A percentile compares a stretch with the other conserved stretches of the same genome.
Conservation (phyloP, 1,140 invertebrate species). For the Leptinotarsa lineolata region DNA sequence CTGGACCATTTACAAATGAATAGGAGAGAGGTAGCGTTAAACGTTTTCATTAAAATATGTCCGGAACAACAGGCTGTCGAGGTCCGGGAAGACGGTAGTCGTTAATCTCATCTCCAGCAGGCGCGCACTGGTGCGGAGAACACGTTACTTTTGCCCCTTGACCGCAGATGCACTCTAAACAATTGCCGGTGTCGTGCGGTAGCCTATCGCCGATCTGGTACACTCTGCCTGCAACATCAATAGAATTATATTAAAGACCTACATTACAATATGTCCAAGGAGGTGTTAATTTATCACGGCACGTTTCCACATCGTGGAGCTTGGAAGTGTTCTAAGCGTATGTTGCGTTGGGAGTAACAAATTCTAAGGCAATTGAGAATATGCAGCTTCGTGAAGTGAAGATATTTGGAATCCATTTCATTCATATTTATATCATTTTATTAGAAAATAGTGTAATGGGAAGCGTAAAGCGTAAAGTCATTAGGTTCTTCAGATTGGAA, state of each 20-base stretch:
- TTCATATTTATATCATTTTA: too few relatives aligned
- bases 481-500: too few relatives aligned
- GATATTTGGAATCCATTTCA: too few relatives aligned
- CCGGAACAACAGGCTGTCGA: slow-evolving; percentile 41
- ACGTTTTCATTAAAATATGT: slow-evolving; percentile 45
- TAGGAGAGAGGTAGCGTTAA: background rate
- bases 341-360: too few relatives aligned
- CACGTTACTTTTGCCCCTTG: slow-evolving; percentile 68
- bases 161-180: slow-evolving; percentile 70
- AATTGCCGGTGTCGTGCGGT: slow-evolving; percentile 71
- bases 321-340: too few relatives aligned
- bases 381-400: too few relatives aligned
- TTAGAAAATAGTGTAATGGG: too few relatives aligned
- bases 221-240: slow-evolving; percentile 60
- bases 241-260: background rate
- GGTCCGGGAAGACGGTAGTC: slow-evolving; percentile 53
- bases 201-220: slow-evolving; percentile 67
- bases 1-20: background rate
- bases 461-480: too few relatives aligned
- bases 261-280: too few relatives aligned
- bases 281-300: too few relatives aligned
- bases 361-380: too few relatives aligned
- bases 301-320: too few relatives aligned
- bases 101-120: slow-evolving; percentile 50
- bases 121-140: slow-evolving; percentile 60